Evolutionary conservation across 2,113 vertebrate genomes (phyloP).

Genomic region (Caloenas nicobarica): DNA sequence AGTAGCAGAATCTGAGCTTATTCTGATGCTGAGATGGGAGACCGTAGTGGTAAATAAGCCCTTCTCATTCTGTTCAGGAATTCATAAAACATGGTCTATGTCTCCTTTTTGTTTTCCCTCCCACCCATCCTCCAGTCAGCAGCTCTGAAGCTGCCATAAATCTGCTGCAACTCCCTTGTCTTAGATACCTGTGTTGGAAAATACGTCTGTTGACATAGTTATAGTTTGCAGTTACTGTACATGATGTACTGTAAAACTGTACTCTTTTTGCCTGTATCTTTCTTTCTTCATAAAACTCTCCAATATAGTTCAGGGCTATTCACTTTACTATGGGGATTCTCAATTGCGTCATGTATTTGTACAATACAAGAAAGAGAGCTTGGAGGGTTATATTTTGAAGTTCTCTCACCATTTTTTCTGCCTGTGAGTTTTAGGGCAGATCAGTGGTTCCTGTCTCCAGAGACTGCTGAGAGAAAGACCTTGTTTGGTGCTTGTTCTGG

Average conservation of each 20-base stretch:
- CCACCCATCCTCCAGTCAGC: too few relatives aligned
- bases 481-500: background rate
- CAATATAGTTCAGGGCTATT: background rate
- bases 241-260: accelerated
- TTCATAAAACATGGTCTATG: background rate
- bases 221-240: background rate
- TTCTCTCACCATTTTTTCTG: background rate
- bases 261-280: background rate
- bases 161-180: background rate
- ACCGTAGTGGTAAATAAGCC: background rate
- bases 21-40: background rate
- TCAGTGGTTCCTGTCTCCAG: background rate
- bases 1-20: background rate
- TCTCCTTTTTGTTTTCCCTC: background rate
- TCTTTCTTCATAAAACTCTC: background rate
- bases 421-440: background rate
- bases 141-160: background rate
- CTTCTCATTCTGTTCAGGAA: background rate
- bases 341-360: background rate
- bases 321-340: background rate
- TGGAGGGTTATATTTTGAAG: background rate
- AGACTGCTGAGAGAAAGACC: background rate
- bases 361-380: background rate
- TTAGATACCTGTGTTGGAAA: background rate
- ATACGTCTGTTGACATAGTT: background rate